A percentile compares a stretch with the other conserved stretches of the same genome.
phyloP scores from a whole-genome alignment of 53 echinoderm and acorn worm species.

The Apostichopus leukothele region DNA sequence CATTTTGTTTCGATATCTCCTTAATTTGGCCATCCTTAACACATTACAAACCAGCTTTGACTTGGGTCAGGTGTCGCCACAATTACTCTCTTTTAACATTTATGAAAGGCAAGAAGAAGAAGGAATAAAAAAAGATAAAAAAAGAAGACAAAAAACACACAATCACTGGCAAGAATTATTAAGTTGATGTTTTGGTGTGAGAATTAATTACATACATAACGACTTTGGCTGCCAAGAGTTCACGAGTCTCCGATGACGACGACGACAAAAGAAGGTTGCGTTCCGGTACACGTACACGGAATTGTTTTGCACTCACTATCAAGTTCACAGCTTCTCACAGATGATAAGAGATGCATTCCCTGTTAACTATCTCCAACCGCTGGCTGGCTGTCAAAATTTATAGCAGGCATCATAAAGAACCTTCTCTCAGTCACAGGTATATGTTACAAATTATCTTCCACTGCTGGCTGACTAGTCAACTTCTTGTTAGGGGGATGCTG shows the following conservation, averaged over 20 bases:
- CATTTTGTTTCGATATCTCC: not conserved
- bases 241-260: not conserved
- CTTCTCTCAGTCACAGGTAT: constrained; percentile 3
- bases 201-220: constrained; percentile 43
- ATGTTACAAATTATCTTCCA: constrained; percentile 44
- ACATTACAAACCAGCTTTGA: constrained; percentile 29
- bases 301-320: constrained; percentile 10
- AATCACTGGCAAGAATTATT: not conserved
- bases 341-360: not conserved
- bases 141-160: not conserved
- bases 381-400: constrained; percentile 36
- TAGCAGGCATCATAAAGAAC: constrained; percentile 35
- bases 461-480: constrained; percentile 22
- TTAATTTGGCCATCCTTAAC: not conserved
- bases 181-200: constrained; percentile 41
- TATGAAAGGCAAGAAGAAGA: not conserved
- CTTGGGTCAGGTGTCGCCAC: constrained; percentile 10
- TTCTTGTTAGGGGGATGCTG: constrained; percentile 21
- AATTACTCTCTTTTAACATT: constrained; percentile 6
- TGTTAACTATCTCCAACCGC: not conserved
- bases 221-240: constrained; percentile 9
- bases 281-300: not conserved
- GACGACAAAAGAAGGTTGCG: not conserved
- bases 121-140: too few relatives aligned
- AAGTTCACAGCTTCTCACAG: constrained; percentile 1